Conservation (phyloP, 2,113 vertebrate species). For the Mungos mungo region DNA sequence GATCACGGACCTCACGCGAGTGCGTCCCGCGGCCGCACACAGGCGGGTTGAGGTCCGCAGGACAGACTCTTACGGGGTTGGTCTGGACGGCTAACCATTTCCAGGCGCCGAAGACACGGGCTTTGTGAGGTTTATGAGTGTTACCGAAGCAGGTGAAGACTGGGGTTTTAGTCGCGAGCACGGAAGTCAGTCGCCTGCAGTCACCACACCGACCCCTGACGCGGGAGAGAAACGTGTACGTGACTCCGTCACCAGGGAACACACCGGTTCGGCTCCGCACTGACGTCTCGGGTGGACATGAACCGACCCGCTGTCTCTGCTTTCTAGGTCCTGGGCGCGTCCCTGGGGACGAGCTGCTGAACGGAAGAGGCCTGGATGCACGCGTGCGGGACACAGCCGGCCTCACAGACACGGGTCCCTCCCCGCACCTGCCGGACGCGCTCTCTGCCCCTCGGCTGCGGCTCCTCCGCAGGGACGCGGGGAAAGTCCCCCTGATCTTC, state of each 20-base stretch:
- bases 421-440: fast-evolving
- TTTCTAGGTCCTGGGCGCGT: background rate
- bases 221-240: fast-evolving
- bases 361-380: fast-evolving
- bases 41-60: background rate
- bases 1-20: background rate
- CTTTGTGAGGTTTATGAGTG: background rate
- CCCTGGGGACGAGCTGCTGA: background rate
- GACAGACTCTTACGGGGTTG: background rate
- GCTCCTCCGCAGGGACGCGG: fast-evolving
- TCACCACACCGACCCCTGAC: fast-evolving
- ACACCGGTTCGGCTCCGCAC: fast-evolving
- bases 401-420: too few relatives aligned
- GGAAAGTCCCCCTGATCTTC: fast-evolving
- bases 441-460: fast-evolving
- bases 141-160: fast-evolving
- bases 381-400: fast-evolving
- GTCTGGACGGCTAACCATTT: background rate
- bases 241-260: background rate
- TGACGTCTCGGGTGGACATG: fast-evolving
- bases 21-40: background rate
- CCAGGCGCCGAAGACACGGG: background rate
- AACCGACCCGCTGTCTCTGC: fast-evolving
- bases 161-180: fast-evolving
- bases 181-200: fast-evolving